These are phyloP conservation scores for Ormia ochracea DNA, from an alignment of 2,888 invertebrate genomes.

Conservation along the genomic window DNA sequence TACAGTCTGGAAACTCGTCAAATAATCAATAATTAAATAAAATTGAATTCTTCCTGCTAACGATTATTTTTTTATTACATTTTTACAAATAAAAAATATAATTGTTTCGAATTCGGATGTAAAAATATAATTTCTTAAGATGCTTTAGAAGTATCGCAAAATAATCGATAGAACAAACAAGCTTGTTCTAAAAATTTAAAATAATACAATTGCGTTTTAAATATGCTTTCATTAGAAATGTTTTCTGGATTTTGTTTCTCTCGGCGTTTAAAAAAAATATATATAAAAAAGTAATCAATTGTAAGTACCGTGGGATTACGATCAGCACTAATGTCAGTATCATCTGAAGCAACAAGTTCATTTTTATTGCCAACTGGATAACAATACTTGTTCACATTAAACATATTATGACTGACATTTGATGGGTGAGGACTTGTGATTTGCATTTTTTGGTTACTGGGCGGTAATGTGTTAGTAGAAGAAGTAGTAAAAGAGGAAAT, in stretches of 20 bases:
- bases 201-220: not conserved
- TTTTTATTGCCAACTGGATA: slow-evolving; percentile 27
- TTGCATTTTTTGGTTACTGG: slow-evolving; percentile 58
- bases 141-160: not conserved
- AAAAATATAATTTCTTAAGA: no score
- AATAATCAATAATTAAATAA: not conserved
- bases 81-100: no score
- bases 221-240: slow-evolving; percentile 11
- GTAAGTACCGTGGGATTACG: slow-evolving; percentile 77
- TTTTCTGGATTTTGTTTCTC: slow-evolving; percentile 46
- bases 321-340: slow-evolving; percentile 69
- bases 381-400: slow-evolving; percentile 35
- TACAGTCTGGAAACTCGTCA: not conserved
- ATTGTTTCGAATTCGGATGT: no score
- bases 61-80: no score
- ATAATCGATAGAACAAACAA: not conserved
- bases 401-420: slow-evolving; percentile 43
- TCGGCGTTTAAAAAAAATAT: not conserved
- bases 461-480: slow-evolving; percentile 38
- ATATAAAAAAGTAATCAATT: slow-evolving; percentile 37
- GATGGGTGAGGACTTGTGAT: slow-evolving; percentile 50
- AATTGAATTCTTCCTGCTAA: not conserved
- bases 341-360: slow-evolving; percentile 58
- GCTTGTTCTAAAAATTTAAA: not conserved
- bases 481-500: slow-evolving; percentile 42